Percentiles rank a stretch among this genome's conserved stretches.
These are phyloP conservation scores for Aurelia sp. DNA, from an alignment of 30 jellyfish, hydroid and myxozoan species.

Conservation along the genomic window DNA sequence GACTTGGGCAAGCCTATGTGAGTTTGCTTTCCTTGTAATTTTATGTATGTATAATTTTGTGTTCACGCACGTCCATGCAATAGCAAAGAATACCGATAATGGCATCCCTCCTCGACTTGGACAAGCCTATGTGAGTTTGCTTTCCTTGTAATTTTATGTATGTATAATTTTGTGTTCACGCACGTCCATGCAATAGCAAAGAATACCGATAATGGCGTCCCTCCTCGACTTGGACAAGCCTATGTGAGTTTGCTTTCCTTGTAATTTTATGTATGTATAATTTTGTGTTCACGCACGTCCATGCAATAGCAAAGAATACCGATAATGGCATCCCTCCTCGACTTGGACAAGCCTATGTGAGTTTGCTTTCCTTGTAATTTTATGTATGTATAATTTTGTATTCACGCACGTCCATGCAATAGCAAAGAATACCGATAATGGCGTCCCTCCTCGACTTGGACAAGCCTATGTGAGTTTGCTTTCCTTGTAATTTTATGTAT, in stretches of 20 bases:
- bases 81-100: too few relatives aligned
- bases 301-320: too few relatives aligned
- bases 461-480: conserved; percentile 65
- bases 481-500: neutral
- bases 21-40: neutral
- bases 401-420: too few relatives aligned
- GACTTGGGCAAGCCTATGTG: conserved; percentile 82
- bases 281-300: too few relatives aligned
- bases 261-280: neutral
- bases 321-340: conserved; percentile 90
- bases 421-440: too few relatives aligned
- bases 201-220: conserved; percentile 89
- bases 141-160: neutral
- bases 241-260: conserved; percentile 29
- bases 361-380: neutral
- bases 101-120: conserved; percentile 89
- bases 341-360: conserved; percentile 81
- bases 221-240: conserved; percentile 88
- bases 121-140: conserved; percentile 65
- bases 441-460: conserved; percentile 83
- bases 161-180: too few relatives aligned
- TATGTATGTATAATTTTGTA: neutral
- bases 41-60: neutral
- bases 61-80: too few relatives aligned
- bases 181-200: too few relatives aligned